These are phyloP conservation scores for Grammomys surdaster DNA, from an alignment of 2,113 vertebrate genomes.

Conservation along the genomic window DNA sequence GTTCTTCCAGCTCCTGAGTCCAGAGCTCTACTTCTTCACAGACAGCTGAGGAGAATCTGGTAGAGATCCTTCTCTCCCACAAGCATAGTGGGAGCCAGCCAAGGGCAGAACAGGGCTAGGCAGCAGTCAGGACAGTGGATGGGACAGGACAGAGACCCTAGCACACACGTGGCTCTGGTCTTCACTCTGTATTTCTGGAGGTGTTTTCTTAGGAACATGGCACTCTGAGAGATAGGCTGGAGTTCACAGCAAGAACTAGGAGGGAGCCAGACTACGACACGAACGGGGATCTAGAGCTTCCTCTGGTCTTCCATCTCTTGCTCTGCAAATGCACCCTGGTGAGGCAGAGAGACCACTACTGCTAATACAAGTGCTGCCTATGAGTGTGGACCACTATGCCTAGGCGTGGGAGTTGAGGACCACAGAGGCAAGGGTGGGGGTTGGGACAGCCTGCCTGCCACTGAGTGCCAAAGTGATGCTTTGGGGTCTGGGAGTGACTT, in stretches of 20 bases:
- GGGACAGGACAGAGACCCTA: not conserved
- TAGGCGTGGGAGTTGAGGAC: not conserved
- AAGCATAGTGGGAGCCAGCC: not conserved
- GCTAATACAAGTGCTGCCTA: rapidly evolving
- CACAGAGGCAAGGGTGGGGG: not conserved
- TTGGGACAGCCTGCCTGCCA: not conserved
- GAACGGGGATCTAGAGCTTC: not conserved
- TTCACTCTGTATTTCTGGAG: not conserved
- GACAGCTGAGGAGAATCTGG: rapidly evolving
- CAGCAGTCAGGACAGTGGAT: too few species aligned
- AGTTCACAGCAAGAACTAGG: not conserved
- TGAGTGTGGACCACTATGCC: not conserved
- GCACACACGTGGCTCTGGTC: not conserved
- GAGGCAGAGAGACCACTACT: not conserved
- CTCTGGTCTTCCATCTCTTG: not conserved
- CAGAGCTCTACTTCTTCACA: not conserved
- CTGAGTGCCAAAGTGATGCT: not conserved
- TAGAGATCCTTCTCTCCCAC: not conserved
- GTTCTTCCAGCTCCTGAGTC: not conserved
- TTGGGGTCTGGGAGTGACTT: not conserved
- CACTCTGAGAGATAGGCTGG: not conserved
- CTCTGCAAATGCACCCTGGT: not conserved
- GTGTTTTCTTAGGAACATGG: not conserved
- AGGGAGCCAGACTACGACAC: rapidly evolving
- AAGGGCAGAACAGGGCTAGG: too few species aligned